Percentiles rank a stretch among this genome's conserved stretches.
Evolutionary conservation across 2,888 invertebrate species (phyloP).

Genomic region (Pilophorus perplexus): DNA sequence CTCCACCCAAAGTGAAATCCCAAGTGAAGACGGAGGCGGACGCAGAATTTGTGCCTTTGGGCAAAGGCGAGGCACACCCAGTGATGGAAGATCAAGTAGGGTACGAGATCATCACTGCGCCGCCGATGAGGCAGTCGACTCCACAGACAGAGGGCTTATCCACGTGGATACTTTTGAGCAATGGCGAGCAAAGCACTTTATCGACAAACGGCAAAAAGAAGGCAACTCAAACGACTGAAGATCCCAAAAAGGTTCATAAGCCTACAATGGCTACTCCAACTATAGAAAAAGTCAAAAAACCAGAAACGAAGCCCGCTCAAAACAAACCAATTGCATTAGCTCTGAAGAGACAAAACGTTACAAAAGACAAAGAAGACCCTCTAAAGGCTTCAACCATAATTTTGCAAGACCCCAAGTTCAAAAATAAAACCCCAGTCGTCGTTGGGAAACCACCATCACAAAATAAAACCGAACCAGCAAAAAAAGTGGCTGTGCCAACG

Average conservation of each 20-base stretch:
- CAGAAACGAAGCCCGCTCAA: slow-evolving; percentile 40
- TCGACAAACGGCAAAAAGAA: slow-evolving; percentile 43
- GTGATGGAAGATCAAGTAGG: slow-evolving; percentile 58
- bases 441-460: slow-evolving; percentile 51
- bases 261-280: slow-evolving; percentile 32
- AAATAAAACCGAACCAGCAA: slow-evolving; percentile 50
- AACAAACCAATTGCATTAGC: slow-evolving; percentile 43
- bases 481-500: slow-evolving; percentile 50
- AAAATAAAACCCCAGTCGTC: slow-evolving; percentile 49
- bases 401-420: slow-evolving; percentile 50
- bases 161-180: slow-evolving; percentile 72
- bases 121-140: slow-evolving; percentile 44
- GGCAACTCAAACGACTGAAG: slow-evolving; percentile 39
- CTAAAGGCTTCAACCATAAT: slow-evolving; percentile 45
- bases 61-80: slow-evolving; percentile 64
- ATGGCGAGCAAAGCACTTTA: slow-evolving; percentile 50
- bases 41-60: slow-evolving; percentile 46
- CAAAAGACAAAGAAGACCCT: slow-evolving; percentile 40
- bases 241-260: slow-evolving; percentile 39
- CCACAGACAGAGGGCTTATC: slow-evolving; percentile 63
- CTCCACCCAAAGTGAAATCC: slow-evolving; percentile 63
- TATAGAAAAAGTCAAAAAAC: slow-evolving; percentile 43
- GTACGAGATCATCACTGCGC: slow-evolving; percentile 50
- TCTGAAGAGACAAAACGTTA: slow-evolving; percentile 45
- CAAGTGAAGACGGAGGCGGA: slow-evolving; percentile 52